Evolutionary conservation across 2,113 vertebrate genomes (phyloP).

Genomic region (Jacana jacana): DNA sequence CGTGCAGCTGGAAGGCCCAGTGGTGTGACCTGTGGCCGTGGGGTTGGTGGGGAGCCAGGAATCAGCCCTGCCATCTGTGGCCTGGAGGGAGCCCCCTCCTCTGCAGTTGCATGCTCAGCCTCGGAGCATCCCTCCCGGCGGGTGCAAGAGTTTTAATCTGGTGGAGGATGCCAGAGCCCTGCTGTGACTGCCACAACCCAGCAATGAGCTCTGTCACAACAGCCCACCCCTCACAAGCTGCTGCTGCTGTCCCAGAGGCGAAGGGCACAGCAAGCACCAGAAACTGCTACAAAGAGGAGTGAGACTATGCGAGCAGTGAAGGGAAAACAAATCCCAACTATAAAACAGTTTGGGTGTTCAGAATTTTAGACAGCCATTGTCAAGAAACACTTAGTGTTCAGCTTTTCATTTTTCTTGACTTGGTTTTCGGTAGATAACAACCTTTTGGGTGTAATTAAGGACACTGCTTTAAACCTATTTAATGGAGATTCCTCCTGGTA

Average conservation of each 20-base stretch:
- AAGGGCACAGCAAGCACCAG: background rate
- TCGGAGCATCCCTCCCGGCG: background rate
- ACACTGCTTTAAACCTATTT: slow-evolving; percentile 10
- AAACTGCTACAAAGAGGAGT: background rate
- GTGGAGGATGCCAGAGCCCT: background rate
- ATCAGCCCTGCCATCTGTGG: accelerated
- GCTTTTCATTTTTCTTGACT: background rate
- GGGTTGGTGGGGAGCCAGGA: background rate
- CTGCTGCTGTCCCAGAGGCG: background rate
- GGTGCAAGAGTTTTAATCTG: background rate
- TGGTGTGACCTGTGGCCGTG: accelerated
- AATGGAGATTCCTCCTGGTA: background rate
- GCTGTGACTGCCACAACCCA: background rate
- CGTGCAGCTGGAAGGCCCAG: background rate
- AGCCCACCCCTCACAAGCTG: background rate
- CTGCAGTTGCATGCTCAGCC: background rate
- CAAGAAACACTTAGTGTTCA: background rate
- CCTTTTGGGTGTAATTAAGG: background rate
- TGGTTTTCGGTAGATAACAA: background rate
- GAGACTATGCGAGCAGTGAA: background rate
- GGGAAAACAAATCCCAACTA: background rate
- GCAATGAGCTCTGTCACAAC: background rate
- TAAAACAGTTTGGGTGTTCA: background rate
- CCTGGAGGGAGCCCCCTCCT: background rate
- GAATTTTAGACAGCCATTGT: background rate